These are phyloP conservation scores for Zaprionus africanus DNA, from an alignment of 1,140 invertebrate species.

Conservation along the genomic window DNA sequence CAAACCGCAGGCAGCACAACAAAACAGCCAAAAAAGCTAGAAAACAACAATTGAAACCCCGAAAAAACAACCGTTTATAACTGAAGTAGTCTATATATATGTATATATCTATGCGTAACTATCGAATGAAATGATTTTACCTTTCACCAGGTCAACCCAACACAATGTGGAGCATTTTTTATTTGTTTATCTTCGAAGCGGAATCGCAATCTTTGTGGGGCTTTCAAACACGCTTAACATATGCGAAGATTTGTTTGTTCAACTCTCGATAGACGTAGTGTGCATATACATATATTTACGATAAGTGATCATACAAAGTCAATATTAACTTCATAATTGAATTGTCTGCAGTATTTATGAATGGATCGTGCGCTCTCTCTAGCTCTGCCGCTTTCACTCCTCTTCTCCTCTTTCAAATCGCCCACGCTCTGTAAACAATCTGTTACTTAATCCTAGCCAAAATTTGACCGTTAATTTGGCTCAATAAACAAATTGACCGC, in stretches of 20 bases:
- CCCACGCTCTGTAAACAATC: constrained; percentile 1
- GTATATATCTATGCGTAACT: neutral
- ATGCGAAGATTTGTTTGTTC: constrained; percentile 6
- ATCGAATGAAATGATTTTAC: constrained; percentile 34
- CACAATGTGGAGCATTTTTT: constrained; percentile 29
- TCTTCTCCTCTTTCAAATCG: neutral
- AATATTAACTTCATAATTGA: constrained; percentile 4
- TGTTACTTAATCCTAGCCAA: constrained; percentile 2
- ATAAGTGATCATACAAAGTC: neutral
- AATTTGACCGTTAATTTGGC: constrained; percentile 34
- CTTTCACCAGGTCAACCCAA: constrained; percentile 44
- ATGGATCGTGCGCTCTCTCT: neutral
- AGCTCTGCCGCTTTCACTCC: neutral
- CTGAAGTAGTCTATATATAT: constrained; percentile 20
- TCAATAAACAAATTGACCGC: constrained; percentile 47
- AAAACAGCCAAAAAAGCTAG: constrained; percentile 4
- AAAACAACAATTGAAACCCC: constrained; percentile 22
- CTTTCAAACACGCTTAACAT: neutral
- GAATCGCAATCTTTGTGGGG: neutral
- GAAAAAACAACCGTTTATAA: constrained; percentile 30
- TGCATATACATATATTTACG: neutral
- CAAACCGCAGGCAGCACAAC: neutral
- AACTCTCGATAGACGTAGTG: neutral
- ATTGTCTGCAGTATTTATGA: neutral
- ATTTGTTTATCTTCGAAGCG: constrained; percentile 33